These are phyloP conservation scores for Huso huso DNA, from an alignment of 2,797 vertebrate species.

Conservation along the genomic window DNA sequence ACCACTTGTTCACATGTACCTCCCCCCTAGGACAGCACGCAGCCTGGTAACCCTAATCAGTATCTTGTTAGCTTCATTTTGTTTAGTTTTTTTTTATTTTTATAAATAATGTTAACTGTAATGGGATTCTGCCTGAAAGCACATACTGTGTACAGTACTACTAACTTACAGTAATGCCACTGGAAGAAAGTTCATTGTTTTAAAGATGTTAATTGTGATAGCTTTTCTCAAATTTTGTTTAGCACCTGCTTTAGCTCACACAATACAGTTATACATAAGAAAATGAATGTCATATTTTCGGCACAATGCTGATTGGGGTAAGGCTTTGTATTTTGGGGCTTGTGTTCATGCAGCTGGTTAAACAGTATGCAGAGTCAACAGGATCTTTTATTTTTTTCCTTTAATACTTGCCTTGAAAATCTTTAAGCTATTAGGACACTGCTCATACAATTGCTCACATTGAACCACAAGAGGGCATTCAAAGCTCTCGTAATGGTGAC, in stretches of 20 bases:
- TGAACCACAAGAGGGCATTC: neutral
- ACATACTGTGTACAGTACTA: slow-evolving; percentile 18
- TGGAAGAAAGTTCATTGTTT: too few species aligned
- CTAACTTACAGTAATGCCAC: slow-evolving; percentile 6
- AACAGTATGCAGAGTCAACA: too few species aligned
- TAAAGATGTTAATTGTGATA: too few species aligned
- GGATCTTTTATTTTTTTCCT: too few species aligned
- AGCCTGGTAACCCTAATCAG: slow-evolving; percentile 77
- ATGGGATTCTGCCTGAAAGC: slow-evolving; percentile 37
- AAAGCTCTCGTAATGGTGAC: too few species aligned
- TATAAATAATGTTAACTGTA: slow-evolving; percentile 62
- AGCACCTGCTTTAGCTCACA: neutral
- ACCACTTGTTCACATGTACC: slow-evolving; percentile 64
- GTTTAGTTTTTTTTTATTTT: slow-evolving; percentile 37
- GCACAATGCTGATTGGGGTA: slow-evolving; percentile 33
- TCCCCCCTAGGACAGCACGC: slow-evolving; percentile 69
- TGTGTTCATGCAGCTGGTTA: too few species aligned
- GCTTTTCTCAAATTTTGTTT: too few species aligned
- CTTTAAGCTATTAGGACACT: too few species aligned
- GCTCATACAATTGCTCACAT: neutral
- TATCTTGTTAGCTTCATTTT: slow-evolving; percentile 60
- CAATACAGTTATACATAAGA: slow-evolving; percentile 9
- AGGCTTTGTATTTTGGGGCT: slow-evolving; percentile 61
- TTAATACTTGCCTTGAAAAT: too few species aligned
- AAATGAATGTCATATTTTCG: neutral